Base-by-base conservation (phyloP, 37 sponge, comb jelly and placozoan species). In the Tethya wilhelma region DNA sequence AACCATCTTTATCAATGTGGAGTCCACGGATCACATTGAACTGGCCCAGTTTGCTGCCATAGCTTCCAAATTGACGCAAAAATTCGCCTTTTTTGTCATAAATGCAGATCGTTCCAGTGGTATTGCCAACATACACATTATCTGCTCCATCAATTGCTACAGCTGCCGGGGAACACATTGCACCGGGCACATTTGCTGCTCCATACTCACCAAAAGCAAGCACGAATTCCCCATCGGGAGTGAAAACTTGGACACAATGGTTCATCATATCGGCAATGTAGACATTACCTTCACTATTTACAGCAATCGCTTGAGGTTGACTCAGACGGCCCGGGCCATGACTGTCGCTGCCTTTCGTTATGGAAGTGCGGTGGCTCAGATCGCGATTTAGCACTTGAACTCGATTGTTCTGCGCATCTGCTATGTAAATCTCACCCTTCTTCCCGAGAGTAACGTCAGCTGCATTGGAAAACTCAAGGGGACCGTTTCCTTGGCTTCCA, bases 241-340 rank as follows among this genome's bases (percentile, higher is more conserved):
- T 57, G 37, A 79, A 79, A 6, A 45, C 68, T 34, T 77, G 77
- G 4, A 77, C 64, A 43, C 31, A 44, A 31, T 77, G 64, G 41
- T 63, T 77, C 64, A 77, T 60, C 64, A 42, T 60, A 44, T 77
- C 64, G 29, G 77, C 77, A 5, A 77, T 64, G 30, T 63, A 63
- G 1, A 77, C 45, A 44, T 44, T 77, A 0, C 77, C 77, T 17
- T 44, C 63, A 4, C 77, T 77, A 8, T 63, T 63, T 0, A 77
- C 41, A 8, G 64, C 77, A 58, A 77, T 77, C 12, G 49, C 77
- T 36, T 77, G 77, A 62, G 77, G 77, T 25, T 41, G 41, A 67
- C 36, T 83, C 28, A 81, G 73, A 25, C 41, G 72, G 17, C 82
- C 82, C 0, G 72, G 58, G 0, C 82, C 82, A 9, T 72, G 44